Evolutionary conservation across 2,888 invertebrate species (phyloP).

Genomic region (Euplagia quadripunctaria): DNA sequence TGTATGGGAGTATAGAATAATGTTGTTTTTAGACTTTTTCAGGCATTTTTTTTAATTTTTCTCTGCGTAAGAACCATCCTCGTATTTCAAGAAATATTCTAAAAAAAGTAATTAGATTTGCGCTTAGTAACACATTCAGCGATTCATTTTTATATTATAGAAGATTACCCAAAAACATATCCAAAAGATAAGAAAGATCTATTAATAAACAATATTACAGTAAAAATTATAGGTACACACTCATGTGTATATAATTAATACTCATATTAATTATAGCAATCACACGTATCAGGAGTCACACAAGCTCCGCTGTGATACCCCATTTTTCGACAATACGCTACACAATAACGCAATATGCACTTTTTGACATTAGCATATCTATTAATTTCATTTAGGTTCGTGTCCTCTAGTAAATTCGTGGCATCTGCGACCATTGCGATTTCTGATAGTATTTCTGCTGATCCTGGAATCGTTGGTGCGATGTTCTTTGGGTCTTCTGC

Average conservation of each 20-base stretch:
- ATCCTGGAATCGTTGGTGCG: background rate
- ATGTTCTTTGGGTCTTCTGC: background rate
- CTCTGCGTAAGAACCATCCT: too few species aligned
- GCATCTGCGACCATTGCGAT: background rate
- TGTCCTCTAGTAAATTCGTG: background rate
- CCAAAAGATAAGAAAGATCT: background rate
- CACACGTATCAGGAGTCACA: background rate
- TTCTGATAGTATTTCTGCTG: background rate
- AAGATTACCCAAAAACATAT: background rate
- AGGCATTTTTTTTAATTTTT: too few species aligned
- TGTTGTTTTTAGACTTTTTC: too few species aligned
- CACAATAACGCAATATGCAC: slow-evolving; percentile 1
- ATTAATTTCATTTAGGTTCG: background rate
- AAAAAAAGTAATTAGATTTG: too few species aligned
- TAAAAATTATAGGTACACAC: too few species aligned
- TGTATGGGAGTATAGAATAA: too few species aligned
- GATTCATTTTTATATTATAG: too few species aligned
- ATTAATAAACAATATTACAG: background rate
- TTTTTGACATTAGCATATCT: background rate
- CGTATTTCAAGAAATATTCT: too few species aligned
- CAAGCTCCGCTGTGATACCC: background rate
- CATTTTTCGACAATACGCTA: background rate
- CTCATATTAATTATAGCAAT: slow-evolving; percentile 5
- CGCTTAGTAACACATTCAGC: too few species aligned
- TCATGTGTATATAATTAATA: too few species aligned